phyloP scores from a whole-genome alignment of 2,797 vertebrate species.

The Girardinus metallicus region DNA sequence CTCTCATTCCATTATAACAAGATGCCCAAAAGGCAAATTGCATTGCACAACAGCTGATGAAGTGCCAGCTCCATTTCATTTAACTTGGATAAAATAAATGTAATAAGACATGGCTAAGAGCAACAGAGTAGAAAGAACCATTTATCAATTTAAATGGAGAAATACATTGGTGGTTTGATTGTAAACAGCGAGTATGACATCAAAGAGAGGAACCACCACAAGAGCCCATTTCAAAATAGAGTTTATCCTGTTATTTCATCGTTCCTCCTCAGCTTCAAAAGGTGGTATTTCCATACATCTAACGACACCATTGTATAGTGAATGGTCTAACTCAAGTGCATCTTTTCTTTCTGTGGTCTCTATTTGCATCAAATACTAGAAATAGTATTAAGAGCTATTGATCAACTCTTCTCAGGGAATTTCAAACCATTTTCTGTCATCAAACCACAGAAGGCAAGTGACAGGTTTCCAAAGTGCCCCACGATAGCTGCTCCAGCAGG shows the following conservation, averaged over 20 bases:
- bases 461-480: background rate
- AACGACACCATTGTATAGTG: background rate
- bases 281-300: background rate
- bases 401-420: constrained; percentile 25
- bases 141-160: constrained; percentile 71
- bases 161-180: constrained; percentile 49
- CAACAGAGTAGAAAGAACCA: constrained; percentile 64
- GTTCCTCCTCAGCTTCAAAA: constrained; percentile 13
- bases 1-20: constrained; percentile 67
- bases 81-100: constrained; percentile 76
- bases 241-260: constrained; percentile 2
- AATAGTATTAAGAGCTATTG: background rate
- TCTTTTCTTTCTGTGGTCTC: background rate
- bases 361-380: constrained; percentile 8
- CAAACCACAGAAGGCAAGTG: constrained; percentile 19
- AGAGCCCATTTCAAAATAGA: background rate
- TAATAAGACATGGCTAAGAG: constrained; percentile 71
- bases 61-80: constrained; percentile 81
- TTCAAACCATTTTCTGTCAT: constrained; percentile 15
- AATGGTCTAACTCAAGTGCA: constrained; percentile 4
- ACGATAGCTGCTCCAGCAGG: constrained; percentile 16
- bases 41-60: constrained; percentile 72
- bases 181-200: constrained; percentile 62
- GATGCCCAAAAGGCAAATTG: constrained; percentile 75
- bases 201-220: constrained; percentile 11